A percentile compares a stretch with the other conserved stretches of the same genome.
Evolutionary conservation across 2,888 invertebrate species (phyloP).

Genomic region (Vannuccia rotundouncinata): DNA sequence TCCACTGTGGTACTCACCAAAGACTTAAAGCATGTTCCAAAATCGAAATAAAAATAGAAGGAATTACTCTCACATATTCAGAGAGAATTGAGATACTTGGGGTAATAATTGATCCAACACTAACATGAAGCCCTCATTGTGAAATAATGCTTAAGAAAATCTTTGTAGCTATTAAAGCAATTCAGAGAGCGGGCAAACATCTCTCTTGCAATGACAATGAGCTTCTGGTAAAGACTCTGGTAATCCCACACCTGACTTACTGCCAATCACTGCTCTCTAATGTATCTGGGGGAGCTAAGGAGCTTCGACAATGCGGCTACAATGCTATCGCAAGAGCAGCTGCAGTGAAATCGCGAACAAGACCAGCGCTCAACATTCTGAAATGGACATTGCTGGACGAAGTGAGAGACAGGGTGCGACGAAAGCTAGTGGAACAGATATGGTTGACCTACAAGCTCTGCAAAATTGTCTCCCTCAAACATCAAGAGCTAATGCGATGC

Average conservation of each 20-base stretch:
- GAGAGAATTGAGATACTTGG: neutral
- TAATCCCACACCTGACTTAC: slow-evolving; percentile 14
- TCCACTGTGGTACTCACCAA: slow-evolving; percentile 5
- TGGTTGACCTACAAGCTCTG: slow-evolving; percentile 12
- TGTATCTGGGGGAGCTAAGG: neutral
- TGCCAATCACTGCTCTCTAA: neutral
- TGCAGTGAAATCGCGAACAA: neutral
- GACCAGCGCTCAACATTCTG: neutral
- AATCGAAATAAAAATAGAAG: slow-evolving; percentile 10
- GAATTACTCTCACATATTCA: neutral
- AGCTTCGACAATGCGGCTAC: neutral
- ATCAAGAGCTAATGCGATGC: neutral
- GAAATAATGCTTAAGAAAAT: neutral
- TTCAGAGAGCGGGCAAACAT: neutral
- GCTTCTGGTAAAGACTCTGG: slow-evolving; percentile 2
- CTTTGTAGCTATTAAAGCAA: neutral
- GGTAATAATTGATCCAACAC: slow-evolving; percentile 4
- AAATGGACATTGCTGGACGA: slow-evolving; percentile 8
- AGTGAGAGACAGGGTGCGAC: neutral
- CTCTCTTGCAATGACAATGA: neutral
- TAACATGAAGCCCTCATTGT: neutral
- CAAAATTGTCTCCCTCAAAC: neutral
- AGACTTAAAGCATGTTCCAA: neutral
- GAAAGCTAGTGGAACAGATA: no score
- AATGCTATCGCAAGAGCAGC: neutral